Evolutionary conservation across 1,140 invertebrate genomes (phyloP), one percentile per base, ranked within the genome.

Genomic region (Drosophila carrolli): DNA sequence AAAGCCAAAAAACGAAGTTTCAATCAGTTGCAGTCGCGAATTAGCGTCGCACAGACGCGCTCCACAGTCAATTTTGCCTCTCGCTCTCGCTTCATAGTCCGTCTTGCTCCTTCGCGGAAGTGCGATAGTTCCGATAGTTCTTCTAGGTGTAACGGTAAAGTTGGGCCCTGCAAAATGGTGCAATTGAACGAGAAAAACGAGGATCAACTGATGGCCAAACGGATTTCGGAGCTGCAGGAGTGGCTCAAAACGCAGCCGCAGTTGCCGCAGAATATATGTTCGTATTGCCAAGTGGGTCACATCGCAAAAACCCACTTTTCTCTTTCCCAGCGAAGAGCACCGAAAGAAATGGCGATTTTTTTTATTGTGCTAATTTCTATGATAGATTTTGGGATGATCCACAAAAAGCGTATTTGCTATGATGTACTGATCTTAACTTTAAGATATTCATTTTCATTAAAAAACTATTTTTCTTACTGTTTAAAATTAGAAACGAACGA

Each of bases 201-300:
- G 29, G 84, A 80, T 35, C 84, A 88, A 57, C 44, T 94, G 40
- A 94, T 96, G 78, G 78, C 96, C 19, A 91, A 94, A 56, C 62
- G 75, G 47, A 55, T 88, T 14, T 43, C 57, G 14, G 93, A 94
- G 6, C 95, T 97, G 41, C 95, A 95, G 79, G 94, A 96, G 37
- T 97, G 96, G 96, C 92, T 97, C 0, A 86, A 91, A n/a, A 95
- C 95, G 63, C 96, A 97, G 78, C 95, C 96, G 0, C 96, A 97
- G 93, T 93, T 97, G 23, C 96, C 96, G 0, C 92, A 94, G 47
- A 95, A 95, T 67, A 94, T 96, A 72, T 93, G 93, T 91, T 60
- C 11, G 16, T 13, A 53, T 23, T 10, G 27, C 27, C 35, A 46
- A 27, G n/a, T 47, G 32, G 46, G 23, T 54, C 16, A 19, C 14